Percentiles rank a stretch among this genome's conserved stretches.
Conservation (phyloP, 2,797 vertebrate species). For the Crenuchus spilurus region DNA sequence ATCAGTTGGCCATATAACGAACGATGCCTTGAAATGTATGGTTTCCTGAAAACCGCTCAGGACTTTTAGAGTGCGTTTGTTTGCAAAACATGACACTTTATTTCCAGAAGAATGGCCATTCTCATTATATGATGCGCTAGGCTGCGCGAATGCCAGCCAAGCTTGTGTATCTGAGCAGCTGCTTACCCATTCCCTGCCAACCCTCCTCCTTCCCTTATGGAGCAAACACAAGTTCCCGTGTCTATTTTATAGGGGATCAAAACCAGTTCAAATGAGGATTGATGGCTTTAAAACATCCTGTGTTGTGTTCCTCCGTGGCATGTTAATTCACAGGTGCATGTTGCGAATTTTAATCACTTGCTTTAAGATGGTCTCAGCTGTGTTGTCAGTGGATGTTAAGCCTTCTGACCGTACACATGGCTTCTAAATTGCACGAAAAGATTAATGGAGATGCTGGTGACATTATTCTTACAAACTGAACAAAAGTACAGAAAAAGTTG, state of each 20-base stretch:
- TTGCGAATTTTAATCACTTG: constrained; percentile 1
- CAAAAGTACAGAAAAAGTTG: too few species aligned
- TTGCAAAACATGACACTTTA: not conserved
- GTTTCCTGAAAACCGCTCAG: not conserved
- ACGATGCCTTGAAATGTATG: not conserved
- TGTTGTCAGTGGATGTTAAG: not conserved
- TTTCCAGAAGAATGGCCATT: not conserved
- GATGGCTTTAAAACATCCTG: constrained; percentile 9
- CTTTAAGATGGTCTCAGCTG: constrained; percentile 19
- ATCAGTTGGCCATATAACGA: too few species aligned
- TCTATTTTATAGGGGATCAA: constrained; percentile 7
- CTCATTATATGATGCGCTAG: constrained; percentile 17
- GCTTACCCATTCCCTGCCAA: constrained; percentile 34
- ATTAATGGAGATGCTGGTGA: too few species aligned
- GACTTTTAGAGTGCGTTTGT: not conserved
- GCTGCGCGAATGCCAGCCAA: constrained; percentile 8
- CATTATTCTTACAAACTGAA: too few species aligned
- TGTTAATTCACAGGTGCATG: not conserved
- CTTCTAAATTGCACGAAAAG: not conserved
- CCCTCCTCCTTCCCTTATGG: constrained; percentile 26
- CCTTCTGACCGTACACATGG: not conserved
- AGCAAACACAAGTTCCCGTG: constrained; percentile 13
- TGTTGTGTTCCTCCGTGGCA: not conserved
- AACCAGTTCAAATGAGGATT: not conserved
- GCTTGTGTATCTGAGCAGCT: constrained; percentile 1